These are phyloP conservation scores for Silvanus unidentatus DNA, from an alignment of 2,888 invertebrate species.

Conservation along the genomic window DNA sequence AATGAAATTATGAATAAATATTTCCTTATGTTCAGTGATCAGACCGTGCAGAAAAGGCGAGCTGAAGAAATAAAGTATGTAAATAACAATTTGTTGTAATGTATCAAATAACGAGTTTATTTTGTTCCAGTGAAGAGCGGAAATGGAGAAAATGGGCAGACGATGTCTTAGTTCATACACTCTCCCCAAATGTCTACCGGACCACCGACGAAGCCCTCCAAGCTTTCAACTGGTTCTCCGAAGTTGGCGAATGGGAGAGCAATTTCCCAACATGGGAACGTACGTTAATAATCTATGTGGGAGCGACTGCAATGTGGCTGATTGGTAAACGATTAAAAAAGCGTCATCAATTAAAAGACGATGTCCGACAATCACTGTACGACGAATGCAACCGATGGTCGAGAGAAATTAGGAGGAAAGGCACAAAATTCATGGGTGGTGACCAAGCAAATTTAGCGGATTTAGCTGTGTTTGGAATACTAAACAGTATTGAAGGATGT, in stretches of 20 bases:
- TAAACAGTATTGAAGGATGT: conserved; percentile 92
- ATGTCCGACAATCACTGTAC: conserved; percentile 85
- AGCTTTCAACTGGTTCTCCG: conserved; percentile 91
- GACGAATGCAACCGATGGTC: conserved; percentile 82
- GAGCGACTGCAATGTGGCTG: conserved; percentile 89
- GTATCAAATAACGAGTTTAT: too few relatives aligned
- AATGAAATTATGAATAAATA: conserved; percentile 82
- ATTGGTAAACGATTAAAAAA: conserved; percentile 85
- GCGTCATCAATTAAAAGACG: conserved; percentile 78
- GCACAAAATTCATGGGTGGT: conserved; percentile 80
- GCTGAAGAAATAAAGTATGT: too few relatives aligned
- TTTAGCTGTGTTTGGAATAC: conserved; percentile 82
- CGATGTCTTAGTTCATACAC: conserved; percentile 78
- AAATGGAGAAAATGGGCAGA: conserved; percentile 97
- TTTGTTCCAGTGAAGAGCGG: conserved; percentile 68
- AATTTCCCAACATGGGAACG: conserved; percentile 85
- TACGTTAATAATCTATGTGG: conserved; percentile 81
- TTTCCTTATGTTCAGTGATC: conserved; percentile 73
- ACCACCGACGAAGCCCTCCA: conserved; percentile 77
- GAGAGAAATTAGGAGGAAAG: conserved; percentile 60
- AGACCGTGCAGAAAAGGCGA: conserved; percentile 40
- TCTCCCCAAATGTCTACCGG: conserved; percentile 96
- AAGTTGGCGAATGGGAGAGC: conserved; percentile 87
- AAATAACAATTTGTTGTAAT: too few relatives aligned
- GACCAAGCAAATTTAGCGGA: conserved; percentile 84